Evolutionary conservation across 1,140 invertebrate species (phyloP).

Genomic region (Mercenaria mercenaria): DNA sequence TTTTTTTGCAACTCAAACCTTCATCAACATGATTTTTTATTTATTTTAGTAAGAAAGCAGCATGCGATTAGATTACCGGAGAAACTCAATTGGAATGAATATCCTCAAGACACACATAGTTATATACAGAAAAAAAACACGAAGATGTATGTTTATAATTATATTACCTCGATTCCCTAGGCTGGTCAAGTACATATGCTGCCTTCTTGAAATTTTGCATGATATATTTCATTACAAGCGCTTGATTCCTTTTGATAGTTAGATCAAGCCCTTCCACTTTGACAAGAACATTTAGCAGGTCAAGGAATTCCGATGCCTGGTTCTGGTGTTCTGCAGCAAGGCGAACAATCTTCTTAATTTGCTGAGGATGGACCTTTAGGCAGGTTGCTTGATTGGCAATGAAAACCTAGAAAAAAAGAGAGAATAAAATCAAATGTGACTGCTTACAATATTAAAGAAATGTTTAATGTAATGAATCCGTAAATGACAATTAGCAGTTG

Average conservation of each 20-base stretch:
- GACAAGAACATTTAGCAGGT: constrained; percentile 83
- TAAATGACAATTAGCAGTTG: no score
- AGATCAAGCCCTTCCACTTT: constrained; percentile 85
- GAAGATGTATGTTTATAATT: no score
- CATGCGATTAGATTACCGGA: no score
- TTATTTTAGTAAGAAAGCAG: no score
- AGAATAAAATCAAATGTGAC: no score
- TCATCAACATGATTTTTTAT: no score
- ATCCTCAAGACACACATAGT: no score
- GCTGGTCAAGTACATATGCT: constrained; percentile 84
- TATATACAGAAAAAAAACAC: no score
- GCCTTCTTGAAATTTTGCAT: constrained; percentile 85
- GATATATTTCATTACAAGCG: constrained; percentile 86
- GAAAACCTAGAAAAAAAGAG: constrained; percentile 81
- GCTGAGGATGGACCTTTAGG: constrained; percentile 83
- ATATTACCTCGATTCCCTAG: constrained; percentile 76
- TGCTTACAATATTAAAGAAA: no score
- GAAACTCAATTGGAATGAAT: no score
- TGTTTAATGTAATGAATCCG: no score
- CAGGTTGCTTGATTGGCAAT: constrained; percentile 84
- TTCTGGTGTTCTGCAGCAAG: constrained; percentile 82
- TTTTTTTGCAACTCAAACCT: no score
- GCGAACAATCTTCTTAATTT: constrained; percentile 84
- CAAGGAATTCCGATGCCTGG: constrained; percentile 84
- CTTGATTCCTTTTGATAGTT: constrained; percentile 85